Conservation (phyloP, 2,888 invertebrate species). For the Galeopsomyia nigrocyanea region DNA sequence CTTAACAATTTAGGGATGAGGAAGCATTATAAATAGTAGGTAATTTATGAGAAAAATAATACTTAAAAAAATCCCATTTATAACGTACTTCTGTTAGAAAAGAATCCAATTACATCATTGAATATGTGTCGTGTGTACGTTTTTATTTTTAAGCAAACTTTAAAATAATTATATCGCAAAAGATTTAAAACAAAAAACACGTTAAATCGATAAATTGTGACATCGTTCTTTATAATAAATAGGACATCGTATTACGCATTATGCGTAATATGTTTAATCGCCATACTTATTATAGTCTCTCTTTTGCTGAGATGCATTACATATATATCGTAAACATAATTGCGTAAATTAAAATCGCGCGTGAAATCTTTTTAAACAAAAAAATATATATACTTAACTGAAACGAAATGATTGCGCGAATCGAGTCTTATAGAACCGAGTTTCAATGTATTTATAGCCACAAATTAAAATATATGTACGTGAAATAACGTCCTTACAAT, state of each 20-base stretch:
- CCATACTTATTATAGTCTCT: conserved; percentile 47
- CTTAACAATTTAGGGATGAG: conserved; percentile 29
- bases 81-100: conserved; percentile 26
- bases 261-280: conserved; percentile 44
- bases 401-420: conserved; percentile 37
- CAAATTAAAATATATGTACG: conserved; percentile 42
- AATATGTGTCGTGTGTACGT: conserved; percentile 35
- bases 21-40: conserved; percentile 14
- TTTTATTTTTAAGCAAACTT: conserved; percentile 28
- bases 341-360: conserved; percentile 42
- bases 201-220: conserved; percentile 26
- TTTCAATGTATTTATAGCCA: conserved; percentile 50
- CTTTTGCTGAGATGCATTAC: conserved; percentile 45
- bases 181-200: neutral
- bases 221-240: conserved; percentile 37
- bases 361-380: conserved; percentile 49
- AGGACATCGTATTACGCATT: conserved; percentile 34
- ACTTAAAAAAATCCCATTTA: neutral
- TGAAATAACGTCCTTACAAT: conserved; percentile 53
- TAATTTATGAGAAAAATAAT: conserved; percentile 20
- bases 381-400: conserved; percentile 36
- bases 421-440: conserved; percentile 47
- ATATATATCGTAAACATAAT: conserved; percentile 40
- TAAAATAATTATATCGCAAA: conserved; percentile 1
- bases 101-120: conserved; percentile 31